Evolutionary conservation across 1,140 invertebrate genomes (phyloP).

Genomic region (Aradophagus sp.): DNA sequence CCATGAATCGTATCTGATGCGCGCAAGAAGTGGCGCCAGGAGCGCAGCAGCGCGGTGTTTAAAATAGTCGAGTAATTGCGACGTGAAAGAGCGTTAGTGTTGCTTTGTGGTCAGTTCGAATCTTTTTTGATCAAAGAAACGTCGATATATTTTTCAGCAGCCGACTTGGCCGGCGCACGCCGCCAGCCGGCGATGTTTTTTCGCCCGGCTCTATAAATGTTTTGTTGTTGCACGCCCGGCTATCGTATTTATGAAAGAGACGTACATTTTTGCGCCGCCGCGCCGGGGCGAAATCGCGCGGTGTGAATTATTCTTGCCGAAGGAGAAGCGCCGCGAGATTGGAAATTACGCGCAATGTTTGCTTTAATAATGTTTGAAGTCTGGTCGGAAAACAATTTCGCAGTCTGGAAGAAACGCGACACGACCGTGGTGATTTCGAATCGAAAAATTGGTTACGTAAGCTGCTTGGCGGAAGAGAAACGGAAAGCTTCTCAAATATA

Average conservation of each 20-base stretch:
- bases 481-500: no score
- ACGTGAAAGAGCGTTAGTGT: conserved; percentile 25
- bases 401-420: no score
- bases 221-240: conserved; percentile 19
- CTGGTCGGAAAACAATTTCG: background rate
- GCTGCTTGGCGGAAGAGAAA: no score
- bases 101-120: conserved; percentile 33
- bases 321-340: background rate
- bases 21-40: conserved; percentile 46
- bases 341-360: conserved; percentile 3
- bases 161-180: background rate
- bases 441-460: no score
- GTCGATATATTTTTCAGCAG: conserved; percentile 42
- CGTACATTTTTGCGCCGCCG: conserved; percentile 6
- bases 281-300: conserved; percentile 1
- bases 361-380: conserved; percentile 12
- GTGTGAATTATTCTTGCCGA: conserved; percentile 3
- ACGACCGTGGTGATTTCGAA: no score
- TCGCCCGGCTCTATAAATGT: conserved; percentile 29
- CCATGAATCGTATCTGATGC: conserved; percentile 51
- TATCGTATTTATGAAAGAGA: conserved; percentile 20
- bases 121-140: conserved; percentile 45
- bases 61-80: conserved; percentile 48
- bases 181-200: conserved; percentile 11
- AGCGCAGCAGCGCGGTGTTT: conserved; percentile 25